Conservation (phyloP, 2,888 invertebrate genomes). For the Drosophila eohydei region DNA sequence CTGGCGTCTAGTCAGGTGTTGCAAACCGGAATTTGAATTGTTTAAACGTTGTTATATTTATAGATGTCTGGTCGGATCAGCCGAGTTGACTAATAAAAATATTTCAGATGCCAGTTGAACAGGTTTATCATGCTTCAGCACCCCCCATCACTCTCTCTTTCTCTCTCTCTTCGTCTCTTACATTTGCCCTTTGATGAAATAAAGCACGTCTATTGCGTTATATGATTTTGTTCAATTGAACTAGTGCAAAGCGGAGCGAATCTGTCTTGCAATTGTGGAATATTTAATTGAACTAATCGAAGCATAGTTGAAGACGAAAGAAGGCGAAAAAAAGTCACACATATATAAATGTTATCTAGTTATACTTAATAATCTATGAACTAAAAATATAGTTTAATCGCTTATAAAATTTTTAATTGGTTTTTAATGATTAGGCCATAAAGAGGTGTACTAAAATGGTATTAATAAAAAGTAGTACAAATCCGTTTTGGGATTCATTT, state of each 20-base stretch:
- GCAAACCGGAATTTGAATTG: slow-evolving; percentile 62
- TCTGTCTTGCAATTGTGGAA: background rate
- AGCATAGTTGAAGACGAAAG: background rate
- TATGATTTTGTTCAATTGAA: slow-evolving; percentile 1
- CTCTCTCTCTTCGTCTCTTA: background rate
- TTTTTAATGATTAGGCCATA: background rate
- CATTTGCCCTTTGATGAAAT: slow-evolving; percentile 12
- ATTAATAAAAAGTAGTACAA: slow-evolving; percentile 1
- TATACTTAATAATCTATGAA: background rate
- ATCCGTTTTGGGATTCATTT: background rate
- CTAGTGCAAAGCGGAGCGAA: background rate
- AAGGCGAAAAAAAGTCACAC: background rate
- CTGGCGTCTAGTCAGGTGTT: slow-evolving; percentile 63
- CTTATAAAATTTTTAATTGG: background rate
- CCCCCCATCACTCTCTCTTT: background rate
- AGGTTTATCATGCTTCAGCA: slow-evolving; percentile 24
- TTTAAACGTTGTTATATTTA: slow-evolving; percentile 28
- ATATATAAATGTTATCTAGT: background rate
- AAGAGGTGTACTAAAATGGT: background rate
- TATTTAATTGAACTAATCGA: slow-evolving; percentile 1
- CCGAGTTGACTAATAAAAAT: slow-evolving; percentile 59
- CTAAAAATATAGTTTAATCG: background rate
- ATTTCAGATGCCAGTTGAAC: slow-evolving; percentile 44
- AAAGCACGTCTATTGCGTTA: slow-evolving; percentile 10
- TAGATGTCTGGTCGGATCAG: slow-evolving; percentile 64